Evolutionary conservation across 2,888 invertebrate species (phyloP).

Genomic region (Caradrina clavipalpis): DNA sequence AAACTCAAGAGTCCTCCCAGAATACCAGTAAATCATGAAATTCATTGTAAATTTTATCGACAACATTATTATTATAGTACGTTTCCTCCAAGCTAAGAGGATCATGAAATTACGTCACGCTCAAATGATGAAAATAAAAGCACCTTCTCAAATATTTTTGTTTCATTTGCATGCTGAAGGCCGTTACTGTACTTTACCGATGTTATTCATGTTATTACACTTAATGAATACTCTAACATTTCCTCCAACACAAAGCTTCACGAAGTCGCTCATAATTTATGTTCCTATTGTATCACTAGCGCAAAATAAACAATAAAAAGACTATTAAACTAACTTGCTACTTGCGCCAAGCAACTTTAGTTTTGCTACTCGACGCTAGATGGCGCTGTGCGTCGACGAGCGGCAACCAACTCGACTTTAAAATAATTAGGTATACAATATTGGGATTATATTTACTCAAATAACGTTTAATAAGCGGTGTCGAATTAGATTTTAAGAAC

Average conservation of each 20-base stretch:
- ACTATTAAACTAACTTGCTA: conserved; percentile 18
- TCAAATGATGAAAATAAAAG: conserved; percentile 22
- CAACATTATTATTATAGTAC: neutral
- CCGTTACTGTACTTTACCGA: conserved; percentile 38
- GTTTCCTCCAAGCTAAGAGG: conserved; percentile 8
- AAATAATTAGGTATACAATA: neutral
- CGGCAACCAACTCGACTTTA: neutral
- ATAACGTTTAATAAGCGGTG: conserved; percentile 33
- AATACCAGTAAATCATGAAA: conserved; percentile 19
- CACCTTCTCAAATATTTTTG: conserved; percentile 47
- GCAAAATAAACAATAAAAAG: conserved; percentile 53
- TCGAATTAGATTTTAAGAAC: conserved; percentile 46
- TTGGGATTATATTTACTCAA: conserved; percentile 20
- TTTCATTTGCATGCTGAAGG: conserved; percentile 47
- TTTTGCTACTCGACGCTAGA: conserved; percentile 56
- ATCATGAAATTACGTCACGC: conserved; percentile 35
- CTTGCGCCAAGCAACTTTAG: conserved; percentile 29
- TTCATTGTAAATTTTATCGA: neutral
- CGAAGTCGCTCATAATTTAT: conserved; percentile 54
- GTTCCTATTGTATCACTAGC: conserved; percentile 50
- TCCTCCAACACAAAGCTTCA: conserved; percentile 45
- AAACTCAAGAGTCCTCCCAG: neutral
- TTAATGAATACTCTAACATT: conserved; percentile 43
- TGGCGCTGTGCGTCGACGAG: conserved; percentile 56
- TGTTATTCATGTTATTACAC: conserved; percentile 47